phyloP scores from a whole-genome alignment of 2,113 vertebrate genomes.

The Nycticebus coucang region DNA sequence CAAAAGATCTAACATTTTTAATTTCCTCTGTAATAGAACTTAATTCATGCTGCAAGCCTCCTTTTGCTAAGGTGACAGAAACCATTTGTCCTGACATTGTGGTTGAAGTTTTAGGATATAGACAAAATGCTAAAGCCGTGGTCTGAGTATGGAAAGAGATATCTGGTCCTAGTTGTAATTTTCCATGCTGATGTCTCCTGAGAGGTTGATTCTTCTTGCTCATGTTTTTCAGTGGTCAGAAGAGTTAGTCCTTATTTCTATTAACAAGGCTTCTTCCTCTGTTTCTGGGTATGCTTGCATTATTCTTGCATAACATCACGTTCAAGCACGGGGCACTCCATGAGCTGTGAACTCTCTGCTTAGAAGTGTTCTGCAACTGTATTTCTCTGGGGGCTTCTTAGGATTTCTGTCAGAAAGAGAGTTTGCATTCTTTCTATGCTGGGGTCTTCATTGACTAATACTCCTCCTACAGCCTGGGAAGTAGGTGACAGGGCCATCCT shows the following conservation, averaged over 20 bases:
- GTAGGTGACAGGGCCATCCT: not conserved
- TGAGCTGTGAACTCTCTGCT: not conserved
- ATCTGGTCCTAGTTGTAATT: not conserved
- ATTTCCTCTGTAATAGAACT: not conserved
- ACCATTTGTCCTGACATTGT: not conserved
- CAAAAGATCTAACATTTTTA: not conserved
- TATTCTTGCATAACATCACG: not conserved
- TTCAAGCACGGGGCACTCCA: not conserved
- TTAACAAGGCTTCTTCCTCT: not conserved
- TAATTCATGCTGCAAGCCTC: not conserved
- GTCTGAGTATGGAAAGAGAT: not conserved
- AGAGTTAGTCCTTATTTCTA: not conserved
- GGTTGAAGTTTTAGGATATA: not conserved
- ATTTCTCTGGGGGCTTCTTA: not conserved
- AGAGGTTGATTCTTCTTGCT: not conserved
- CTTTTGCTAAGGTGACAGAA: not conserved
- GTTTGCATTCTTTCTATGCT: not conserved
- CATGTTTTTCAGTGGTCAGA: not conserved
- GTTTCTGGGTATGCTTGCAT: not conserved
- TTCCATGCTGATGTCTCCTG: not conserved
- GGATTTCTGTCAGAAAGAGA: not conserved
- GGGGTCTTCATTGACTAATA: not conserved
- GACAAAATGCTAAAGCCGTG: not conserved
- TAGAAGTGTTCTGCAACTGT: rapidly evolving
- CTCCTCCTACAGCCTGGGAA: not conserved